Base-by-base conservation (phyloP, 2,797 vertebrate species). In the Sebastes goodei region DNA sequence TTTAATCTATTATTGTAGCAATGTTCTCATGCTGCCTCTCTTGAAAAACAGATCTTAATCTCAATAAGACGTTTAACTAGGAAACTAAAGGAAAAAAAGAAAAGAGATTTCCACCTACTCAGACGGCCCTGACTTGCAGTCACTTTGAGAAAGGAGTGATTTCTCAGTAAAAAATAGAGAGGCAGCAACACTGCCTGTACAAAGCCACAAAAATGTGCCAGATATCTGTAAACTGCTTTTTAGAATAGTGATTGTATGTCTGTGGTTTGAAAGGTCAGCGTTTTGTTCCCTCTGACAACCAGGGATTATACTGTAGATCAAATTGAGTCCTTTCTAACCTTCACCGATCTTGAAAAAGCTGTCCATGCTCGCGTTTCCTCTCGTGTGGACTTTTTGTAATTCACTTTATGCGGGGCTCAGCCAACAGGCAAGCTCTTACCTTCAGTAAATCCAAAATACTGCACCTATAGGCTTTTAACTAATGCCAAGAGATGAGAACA, bases 271-370 rank as follows among this genome's bases (percentile, higher is more conserved):
- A 76, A 85, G 80, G 74, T 86, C 80, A 75, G 15, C 1, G 1
- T 3, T 85, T 29, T 74, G 42, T 78, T 79, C 72, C 20, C 52
- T 21, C 53, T 2, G 14, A 59, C 52, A 29, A 20, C 30, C n/a
- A 6, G 23, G 57, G 79, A 89, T 90, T 84, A 75, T 38, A 65
- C 7, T 65, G 63, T 10, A 65, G 66, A 33, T 81, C n/a, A 66
- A 49, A 83, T 76, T 55, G 76, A 84, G 73, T 84, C 38, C 74
- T 78, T 55, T 76, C 38, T 86, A 78, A 86, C 77, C 85, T 90
- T 88, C 60, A 67, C 20, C 64, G 66, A 65, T 84, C 63, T 75
- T 61, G 56, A 71, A 85, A 79, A 84, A 81, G 59, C 71, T 55
- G 12, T 56, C 42, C 20, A 21, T 1, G 29, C 35, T 61, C 76